Conservation (phyloP, 2,113 vertebrate genomes). For the Tiliqua scincoides region DNA sequence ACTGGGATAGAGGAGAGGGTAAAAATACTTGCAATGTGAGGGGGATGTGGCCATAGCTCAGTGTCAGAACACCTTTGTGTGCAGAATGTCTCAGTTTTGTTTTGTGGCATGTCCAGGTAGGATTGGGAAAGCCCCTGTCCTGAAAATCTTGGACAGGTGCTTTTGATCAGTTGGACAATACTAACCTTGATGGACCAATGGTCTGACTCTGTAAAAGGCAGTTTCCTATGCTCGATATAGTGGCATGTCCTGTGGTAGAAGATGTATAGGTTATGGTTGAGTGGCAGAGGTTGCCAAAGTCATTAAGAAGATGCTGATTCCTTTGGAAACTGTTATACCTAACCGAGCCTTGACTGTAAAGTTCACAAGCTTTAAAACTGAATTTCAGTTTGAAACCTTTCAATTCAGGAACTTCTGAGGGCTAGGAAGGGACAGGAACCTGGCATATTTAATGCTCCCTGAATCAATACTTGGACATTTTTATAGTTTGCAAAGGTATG, state of each 20-base stretch:
- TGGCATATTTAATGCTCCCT: not conserved
- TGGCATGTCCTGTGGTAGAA: too few species aligned
- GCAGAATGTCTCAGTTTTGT: too few species aligned
- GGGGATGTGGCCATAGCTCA: too few species aligned
- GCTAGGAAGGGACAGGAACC: not conserved
- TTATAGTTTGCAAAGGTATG: conserved; percentile 26
- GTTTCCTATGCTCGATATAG: too few species aligned
- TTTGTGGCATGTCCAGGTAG: too few species aligned
- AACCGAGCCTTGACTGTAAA: not conserved
- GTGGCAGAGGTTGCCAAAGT: not conserved
- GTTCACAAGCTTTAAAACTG: not conserved
- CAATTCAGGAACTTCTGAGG: not conserved
- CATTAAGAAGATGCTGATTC: not conserved
- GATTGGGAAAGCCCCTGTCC: too few species aligned
- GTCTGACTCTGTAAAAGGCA: too few species aligned
- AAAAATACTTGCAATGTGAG: too few species aligned
- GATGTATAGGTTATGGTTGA: not conserved
- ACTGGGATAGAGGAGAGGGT: not conserved
- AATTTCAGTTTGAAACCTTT: not conserved
- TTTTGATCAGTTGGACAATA: too few species aligned
- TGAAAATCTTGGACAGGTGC: too few species aligned
- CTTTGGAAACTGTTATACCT: not conserved
- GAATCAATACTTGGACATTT: conserved; percentile 33
- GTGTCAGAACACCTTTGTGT: too few species aligned
- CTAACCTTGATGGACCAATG: too few species aligned